Conservation (phyloP, 2,113 vertebrate genomes). For the Machaerirhynchus nigripectus region DNA sequence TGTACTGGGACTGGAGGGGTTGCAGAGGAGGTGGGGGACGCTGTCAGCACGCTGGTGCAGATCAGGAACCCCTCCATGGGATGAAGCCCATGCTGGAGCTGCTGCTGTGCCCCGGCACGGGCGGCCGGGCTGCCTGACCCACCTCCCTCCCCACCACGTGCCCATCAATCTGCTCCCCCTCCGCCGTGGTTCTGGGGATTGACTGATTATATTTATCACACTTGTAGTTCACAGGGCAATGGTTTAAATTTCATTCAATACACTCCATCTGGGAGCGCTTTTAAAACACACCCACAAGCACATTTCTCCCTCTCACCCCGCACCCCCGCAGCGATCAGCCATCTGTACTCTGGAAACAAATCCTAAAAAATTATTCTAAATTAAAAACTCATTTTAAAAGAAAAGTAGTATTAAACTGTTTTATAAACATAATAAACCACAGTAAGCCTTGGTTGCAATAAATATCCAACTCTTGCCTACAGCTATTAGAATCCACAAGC, state of each 20-base stretch:
- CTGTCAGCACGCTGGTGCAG: neutral
- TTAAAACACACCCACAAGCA: slow-evolving; percentile 63
- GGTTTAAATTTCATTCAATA: slow-evolving; percentile 75
- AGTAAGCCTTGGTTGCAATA: slow-evolving; percentile 72
- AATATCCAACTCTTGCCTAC: slow-evolving; percentile 72
- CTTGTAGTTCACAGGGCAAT: slow-evolving; percentile 61
- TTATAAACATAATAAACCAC: slow-evolving; percentile 75
- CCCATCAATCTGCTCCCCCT: neutral
- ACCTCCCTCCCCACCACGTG: neutral
- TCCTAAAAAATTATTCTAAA: slow-evolving; percentile 71
- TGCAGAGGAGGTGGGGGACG: neutral
- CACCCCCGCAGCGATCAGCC: slow-evolving; percentile 60
- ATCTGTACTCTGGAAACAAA: slow-evolving; percentile 72
- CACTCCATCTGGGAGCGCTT: slow-evolving; percentile 72
- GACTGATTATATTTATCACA: slow-evolving; percentile 63
- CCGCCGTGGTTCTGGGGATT: neutral
- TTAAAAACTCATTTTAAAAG: slow-evolving; percentile 79
- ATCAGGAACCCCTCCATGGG: neutral
- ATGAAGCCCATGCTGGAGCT: neutral
- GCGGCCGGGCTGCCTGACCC: neutral
- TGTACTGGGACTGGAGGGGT: neutral
- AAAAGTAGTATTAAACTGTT: slow-evolving; percentile 76
- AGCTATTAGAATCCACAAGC: slow-evolving; percentile 74
- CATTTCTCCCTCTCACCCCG: slow-evolving; percentile 60
- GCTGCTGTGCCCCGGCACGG: neutral